Base-by-base conservation (phyloP, 2,888 invertebrate genomes). In the Nomada fabriciana region DNA sequence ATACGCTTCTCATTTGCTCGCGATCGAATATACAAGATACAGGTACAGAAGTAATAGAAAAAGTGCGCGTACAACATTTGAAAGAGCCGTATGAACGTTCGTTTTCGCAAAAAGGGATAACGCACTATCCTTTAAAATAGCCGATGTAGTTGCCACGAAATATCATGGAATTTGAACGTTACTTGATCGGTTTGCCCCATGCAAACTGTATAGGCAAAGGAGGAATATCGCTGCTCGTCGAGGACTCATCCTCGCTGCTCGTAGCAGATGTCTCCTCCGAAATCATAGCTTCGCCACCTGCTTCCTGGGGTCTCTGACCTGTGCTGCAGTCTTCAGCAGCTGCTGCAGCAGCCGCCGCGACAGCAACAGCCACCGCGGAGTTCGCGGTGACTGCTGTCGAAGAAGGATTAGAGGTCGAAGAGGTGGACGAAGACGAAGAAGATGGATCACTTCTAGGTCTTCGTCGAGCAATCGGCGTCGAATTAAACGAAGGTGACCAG, bases 261-360 rank as follows among this genome's bases (percentile, higher is more conserved):
- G 93, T 92, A 2, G 93, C 91, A 5, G 93, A 94, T 1, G 94
- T 89, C 76, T 94, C 93, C 70, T 94, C 96, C n/a, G 96, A 96
- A 50, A 96, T 96, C 94, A 96, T 96, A 61, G 96, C 96, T 91
- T 96, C 96, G 9, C 96, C 96, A 57, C 96, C 96, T 82, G 96
- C 95, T 89, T 96, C 96, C 91, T 96, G 96, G 20, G 96, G 96
- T 88, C 95, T 95, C 20, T 95, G 95, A 18, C 85, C 84, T 1
- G 80, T 77, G 25, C 68, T 67, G 55, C 84, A 85, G n/a, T 87
- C 82, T 25, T 85, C 89, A n/a, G 86, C 94, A 2, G 94, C 94
- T 2, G 85, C 88, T 23, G 86, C 89, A 36, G 88, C 92, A 92
- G 94, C 76, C 93, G 94, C 83, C 92, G 95, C 90, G 23, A 88